Conservation (phyloP, 1,140 invertebrate species). For the Drosophila mauritiana region DNA sequence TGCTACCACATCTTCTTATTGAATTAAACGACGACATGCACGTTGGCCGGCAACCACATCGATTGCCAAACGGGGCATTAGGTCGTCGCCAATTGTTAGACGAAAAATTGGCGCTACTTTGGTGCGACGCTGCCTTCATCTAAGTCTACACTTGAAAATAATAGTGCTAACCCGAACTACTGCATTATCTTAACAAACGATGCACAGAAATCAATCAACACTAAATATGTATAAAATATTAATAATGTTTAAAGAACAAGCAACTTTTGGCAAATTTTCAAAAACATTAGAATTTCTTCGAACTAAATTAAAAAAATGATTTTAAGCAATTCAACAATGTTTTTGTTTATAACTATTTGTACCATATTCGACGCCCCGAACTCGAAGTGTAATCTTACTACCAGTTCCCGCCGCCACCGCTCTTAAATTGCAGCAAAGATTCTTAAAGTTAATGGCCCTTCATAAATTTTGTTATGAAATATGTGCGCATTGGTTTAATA, state of each 20-base stretch:
- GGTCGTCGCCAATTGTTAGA: slow-evolving; percentile 80
- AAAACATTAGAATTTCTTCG: no score
- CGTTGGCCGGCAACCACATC: slow-evolving; percentile 44
- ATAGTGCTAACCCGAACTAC: neutral
- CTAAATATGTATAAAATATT: neutral
- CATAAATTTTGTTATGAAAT: slow-evolving; percentile 83
- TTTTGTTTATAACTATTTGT: no score
- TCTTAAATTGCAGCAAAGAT: slow-evolving; percentile 78
- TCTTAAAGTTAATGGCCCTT: slow-evolving; percentile 83
- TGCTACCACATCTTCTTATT: slow-evolving; percentile 59
- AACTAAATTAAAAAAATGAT: no score
- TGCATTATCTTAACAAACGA: neutral
- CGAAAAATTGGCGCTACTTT: slow-evolving; percentile 79
- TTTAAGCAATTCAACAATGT: no score
- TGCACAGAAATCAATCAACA: neutral
- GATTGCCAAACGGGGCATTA: slow-evolving; percentile 80
- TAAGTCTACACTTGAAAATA: neutral
- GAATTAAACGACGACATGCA: slow-evolving; percentile 76
- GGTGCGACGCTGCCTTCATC: slow-evolving; percentile 39
- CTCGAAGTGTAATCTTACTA: slow-evolving; percentile 2
- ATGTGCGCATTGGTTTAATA: slow-evolving; percentile 77
- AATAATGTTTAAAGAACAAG: no score
- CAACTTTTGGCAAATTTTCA: no score
- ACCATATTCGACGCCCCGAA: no score
- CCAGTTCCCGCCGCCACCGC: slow-evolving; percentile 8